Evolutionary conservation across 2,888 invertebrate genomes (phyloP).

Genomic region (Caprella mutica): DNA sequence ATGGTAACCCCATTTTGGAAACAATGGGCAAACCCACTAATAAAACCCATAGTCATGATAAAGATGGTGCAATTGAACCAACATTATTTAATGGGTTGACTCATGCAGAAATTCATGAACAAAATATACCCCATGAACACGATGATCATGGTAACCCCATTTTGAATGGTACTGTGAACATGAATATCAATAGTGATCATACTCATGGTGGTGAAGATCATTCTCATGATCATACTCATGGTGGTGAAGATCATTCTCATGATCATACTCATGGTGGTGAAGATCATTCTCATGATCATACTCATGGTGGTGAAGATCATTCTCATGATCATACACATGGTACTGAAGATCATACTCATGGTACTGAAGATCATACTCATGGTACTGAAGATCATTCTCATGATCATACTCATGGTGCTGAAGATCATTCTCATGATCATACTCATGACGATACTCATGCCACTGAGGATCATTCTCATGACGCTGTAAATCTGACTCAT

Average conservation of each 20-base stretch:
- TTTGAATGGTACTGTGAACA: no score
- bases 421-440: constrained; percentile 1
- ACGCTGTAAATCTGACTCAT: no score
- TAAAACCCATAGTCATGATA: not conserved
- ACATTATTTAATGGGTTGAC: not conserved
- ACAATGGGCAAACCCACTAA: not conserved
- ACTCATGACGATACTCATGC: constrained; percentile 13
- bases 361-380: no score
- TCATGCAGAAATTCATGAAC: not conserved
- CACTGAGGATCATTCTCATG: not conserved
- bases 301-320: not conserved
- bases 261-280: no score
- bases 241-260: no score
- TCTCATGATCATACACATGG: not conserved
- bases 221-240: no score
- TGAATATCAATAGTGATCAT: not conserved
- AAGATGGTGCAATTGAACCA: not conserved
- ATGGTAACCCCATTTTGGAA: constrained; percentile 3
- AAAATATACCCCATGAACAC: not conserved
- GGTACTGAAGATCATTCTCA: not conserved
- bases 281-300: no score
- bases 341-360: no score
- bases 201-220: no score
- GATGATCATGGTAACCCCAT: not conserved
- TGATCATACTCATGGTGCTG: not conserved